A percentile compares a stretch with the other conserved stretches of the same genome.
These are phyloP conservation scores for Tinamus guttatus DNA, from an alignment of 2,113 vertebrate species.

Conservation along the genomic window DNA sequence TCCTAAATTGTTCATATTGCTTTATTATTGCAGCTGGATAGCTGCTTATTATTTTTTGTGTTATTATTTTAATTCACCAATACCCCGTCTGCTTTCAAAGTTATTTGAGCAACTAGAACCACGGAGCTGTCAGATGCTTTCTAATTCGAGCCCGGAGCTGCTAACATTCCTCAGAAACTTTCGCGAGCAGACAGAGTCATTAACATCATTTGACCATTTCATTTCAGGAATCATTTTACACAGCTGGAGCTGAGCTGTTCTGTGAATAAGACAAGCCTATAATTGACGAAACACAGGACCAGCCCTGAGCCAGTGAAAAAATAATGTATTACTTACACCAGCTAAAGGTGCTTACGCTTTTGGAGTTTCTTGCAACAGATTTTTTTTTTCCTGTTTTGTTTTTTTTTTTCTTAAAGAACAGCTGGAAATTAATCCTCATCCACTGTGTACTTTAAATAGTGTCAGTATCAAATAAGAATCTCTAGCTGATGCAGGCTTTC, in stretches of 20 bases:
- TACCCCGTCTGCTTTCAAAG: neutral
- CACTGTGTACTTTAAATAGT: neutral
- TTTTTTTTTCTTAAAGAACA: neutral
- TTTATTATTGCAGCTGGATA: constrained; percentile 43
- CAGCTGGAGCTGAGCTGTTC: constrained; percentile 49
- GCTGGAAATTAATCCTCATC: neutral
- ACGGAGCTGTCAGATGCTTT: constrained; percentile 12
- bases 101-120: constrained; percentile 24
- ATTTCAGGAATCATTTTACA: constrained; percentile 58
- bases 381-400: neutral
- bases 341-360: neutral
- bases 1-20: neutral
- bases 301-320: neutral
- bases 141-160: constrained; percentile 2
- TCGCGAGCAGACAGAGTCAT: neutral
- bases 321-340: neutral
- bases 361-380: neutral
- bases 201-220: constrained; percentile 68
- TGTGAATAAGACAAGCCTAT: neutral
- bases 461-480: neutral
- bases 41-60: constrained; percentile 23
- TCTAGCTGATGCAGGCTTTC: neutral
- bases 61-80: constrained; percentile 50
- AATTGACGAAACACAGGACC: constrained; percentile 43
- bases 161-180: constrained; percentile 66